Evolutionary conservation across 2,797 vertebrate genomes (phyloP).

Genomic region (Anguilla megastoma): DNA sequence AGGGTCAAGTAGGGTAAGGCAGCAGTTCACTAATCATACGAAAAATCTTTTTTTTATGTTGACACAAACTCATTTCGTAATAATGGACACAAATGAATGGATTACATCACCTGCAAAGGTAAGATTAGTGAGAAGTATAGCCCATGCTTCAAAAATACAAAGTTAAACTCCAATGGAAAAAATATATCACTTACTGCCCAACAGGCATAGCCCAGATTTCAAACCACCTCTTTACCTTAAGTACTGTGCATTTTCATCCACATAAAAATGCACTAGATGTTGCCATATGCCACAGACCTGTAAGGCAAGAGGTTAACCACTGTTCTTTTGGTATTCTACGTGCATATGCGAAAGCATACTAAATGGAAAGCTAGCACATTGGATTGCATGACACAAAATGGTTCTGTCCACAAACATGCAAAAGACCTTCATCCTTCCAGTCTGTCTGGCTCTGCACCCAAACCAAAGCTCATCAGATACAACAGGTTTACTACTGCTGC

Average conservation of each 20-base stretch:
- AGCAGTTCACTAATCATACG: background rate
- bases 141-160: background rate
- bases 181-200: background rate
- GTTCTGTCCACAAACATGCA: background rate
- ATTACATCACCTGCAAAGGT: background rate
- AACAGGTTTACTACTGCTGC: background rate
- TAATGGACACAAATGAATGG: background rate
- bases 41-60: background rate
- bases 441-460: background rate
- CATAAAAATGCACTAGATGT: background rate
- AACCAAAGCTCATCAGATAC: background rate
- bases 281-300: background rate
- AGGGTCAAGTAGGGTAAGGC: background rate
- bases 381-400: background rate
- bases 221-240: background rate
- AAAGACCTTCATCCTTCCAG: background rate
- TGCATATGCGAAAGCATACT: background rate
- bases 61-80: background rate
- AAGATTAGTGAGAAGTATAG: background rate
- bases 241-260: background rate
- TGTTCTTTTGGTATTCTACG: background rate
- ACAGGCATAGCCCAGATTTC: background rate
- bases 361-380: background rate
- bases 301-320: background rate
- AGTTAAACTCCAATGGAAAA: background rate